These are phyloP conservation scores for Intellagama lesueurii DNA, from an alignment of 2,797 vertebrate genomes.

Conservation along the genomic window DNA sequence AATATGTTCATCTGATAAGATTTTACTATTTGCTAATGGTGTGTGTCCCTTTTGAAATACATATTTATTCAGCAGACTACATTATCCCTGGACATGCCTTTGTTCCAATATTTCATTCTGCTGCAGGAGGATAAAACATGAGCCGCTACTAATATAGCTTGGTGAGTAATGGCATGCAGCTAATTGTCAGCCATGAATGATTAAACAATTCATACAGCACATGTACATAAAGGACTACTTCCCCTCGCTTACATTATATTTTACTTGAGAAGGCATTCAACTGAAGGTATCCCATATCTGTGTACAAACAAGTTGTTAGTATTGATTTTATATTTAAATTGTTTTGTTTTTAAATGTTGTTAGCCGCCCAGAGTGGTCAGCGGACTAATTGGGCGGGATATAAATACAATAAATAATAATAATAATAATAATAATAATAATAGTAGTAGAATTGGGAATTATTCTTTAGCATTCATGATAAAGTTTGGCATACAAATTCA, in stretches of 20 bases:
- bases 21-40: constrained; percentile 32
- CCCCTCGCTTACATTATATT: constrained; percentile 63
- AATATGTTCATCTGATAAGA: constrained; percentile 38
- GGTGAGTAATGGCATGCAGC: constrained; percentile 68
- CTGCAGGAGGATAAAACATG: constrained; percentile 60
- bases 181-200: constrained; percentile 72
- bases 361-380: too few species aligned
- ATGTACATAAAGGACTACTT: constrained; percentile 70
- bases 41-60: constrained; percentile 13
- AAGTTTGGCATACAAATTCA: constrained; percentile 16
- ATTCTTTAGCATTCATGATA: constrained; percentile 20
- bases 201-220: constrained; percentile 70
- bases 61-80: constrained; percentile 44
- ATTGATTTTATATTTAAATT: too few species aligned
- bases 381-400: too few species aligned
- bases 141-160: constrained; percentile 70
- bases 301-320: constrained; percentile 32
- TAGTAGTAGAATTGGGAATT: constrained; percentile 45
- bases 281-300: constrained; percentile 46
- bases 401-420: too few species aligned
- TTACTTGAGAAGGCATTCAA: constrained; percentile 58
- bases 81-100: constrained; percentile 51
- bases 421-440: too few species aligned
- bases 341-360: too few species aligned
- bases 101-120: constrained; percentile 46